Percentiles rank a stretch among this genome's conserved stretches.
phyloP scores from a whole-genome alignment of 2,888 invertebrate genomes.

The Andrena dorsata region DNA sequence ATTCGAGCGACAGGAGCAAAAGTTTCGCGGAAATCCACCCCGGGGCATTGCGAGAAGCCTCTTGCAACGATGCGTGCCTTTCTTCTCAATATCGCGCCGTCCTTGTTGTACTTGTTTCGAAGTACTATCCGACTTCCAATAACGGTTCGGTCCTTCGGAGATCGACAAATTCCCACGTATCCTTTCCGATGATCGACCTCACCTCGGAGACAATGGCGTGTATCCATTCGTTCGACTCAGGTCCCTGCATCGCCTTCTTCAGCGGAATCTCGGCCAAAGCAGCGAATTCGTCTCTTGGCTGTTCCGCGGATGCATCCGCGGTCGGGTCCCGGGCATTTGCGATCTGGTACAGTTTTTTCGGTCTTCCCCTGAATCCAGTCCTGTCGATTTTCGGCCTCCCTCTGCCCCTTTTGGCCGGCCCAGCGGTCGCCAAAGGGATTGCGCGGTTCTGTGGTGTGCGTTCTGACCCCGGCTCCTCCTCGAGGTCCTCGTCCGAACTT shows the following conservation, averaged over 20 bases:
- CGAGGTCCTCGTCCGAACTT: neutral
- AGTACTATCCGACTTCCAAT: neutral
- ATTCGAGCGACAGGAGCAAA: slow-evolving; percentile 7
- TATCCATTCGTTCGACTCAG: neutral
- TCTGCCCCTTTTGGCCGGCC: neutral
- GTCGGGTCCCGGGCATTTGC: neutral
- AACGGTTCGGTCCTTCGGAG: neutral
- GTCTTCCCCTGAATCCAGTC: neutral
- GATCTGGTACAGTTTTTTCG: neutral
- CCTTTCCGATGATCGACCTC: neutral
- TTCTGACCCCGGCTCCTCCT: no score
- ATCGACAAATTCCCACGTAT: neutral
- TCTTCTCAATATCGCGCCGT: neutral
- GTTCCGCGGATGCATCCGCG: no score
- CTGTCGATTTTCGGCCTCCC: neutral
- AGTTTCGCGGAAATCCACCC: neutral
- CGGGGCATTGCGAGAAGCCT: neutral
- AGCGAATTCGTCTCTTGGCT: neutral
- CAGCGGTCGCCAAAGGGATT: neutral
- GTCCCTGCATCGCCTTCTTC: neutral
- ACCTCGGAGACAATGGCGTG: neutral
- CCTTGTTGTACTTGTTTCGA: neutral
- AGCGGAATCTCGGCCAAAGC: neutral
- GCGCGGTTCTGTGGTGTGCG: neutral
- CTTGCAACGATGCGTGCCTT: neutral